phyloP scores from a whole-genome alignment of 2,888 invertebrate genomes.

The Capitulum mitella region DNA sequence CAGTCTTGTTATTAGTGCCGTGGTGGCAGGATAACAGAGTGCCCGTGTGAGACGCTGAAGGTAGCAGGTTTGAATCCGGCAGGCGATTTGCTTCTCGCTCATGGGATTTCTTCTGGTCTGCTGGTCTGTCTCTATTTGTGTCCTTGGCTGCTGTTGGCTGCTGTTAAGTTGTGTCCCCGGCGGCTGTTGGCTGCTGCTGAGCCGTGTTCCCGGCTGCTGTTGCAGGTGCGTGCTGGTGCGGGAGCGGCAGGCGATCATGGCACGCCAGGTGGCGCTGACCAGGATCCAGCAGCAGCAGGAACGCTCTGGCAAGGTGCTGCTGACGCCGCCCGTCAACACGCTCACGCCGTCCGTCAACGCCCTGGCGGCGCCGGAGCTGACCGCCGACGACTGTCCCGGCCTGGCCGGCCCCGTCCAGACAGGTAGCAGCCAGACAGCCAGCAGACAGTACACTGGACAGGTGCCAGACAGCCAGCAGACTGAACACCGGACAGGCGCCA shows the following conservation, averaged over 20 bases:
- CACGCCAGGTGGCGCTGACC: conserved; percentile 20
- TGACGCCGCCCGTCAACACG: neutral
- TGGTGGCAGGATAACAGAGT: too few species aligned
- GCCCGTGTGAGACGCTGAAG: too few species aligned
- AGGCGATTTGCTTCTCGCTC: too few species aligned
- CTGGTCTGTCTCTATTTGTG: too few species aligned
- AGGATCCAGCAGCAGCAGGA: conserved; percentile 18
- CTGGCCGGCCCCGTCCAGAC: neutral
- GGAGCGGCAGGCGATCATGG: conserved; percentile 21
- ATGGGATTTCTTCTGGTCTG: too few species aligned
- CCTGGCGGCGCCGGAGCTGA: neutral
- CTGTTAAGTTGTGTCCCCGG: too few species aligned
- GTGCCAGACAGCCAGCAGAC: neutral
- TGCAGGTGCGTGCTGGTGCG: conserved; percentile 13
- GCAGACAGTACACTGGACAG: too few species aligned
- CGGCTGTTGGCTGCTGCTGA: too few species aligned
- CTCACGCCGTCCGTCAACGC: conserved; percentile 1
- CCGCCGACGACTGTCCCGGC: neutral
- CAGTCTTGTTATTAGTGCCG: too few species aligned
- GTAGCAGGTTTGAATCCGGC: too few species aligned
- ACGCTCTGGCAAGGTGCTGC: conserved; percentile 3
- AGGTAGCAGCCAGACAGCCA: neutral
- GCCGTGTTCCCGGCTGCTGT: neutral
- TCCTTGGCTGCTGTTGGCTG: too few species aligned
- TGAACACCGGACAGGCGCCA: neutral